Base-by-base conservation (phyloP, 2,888 invertebrate species). In the Microplitis manilae region DNA sequence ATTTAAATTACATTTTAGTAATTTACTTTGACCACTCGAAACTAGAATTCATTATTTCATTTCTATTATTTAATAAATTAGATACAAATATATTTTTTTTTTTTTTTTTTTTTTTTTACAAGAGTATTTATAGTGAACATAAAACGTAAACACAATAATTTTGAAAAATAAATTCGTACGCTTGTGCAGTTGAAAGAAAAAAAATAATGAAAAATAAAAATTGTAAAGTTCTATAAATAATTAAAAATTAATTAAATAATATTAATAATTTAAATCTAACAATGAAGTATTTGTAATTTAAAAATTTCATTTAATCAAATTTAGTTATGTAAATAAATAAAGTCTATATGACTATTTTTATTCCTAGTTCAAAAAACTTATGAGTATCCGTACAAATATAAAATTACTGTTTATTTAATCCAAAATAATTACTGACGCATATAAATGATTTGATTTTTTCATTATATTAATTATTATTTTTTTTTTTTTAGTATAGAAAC, bases 391-490 rank as follows among this genome's bases (percentile, higher is more conserved):
- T 50, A 50, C 50, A 50, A 50, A 9, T 50, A 50, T 50, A 8
- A 50, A 41, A 41, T 41, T 41, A 41, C 41, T 41, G 41, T 41
- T 41, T 41, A 41, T 41, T 41, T 41, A 41, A 41, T 7, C 41
- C 41, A 9, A 9, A 41, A 41, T 41, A 41, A 41, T 41, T 41
- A 41, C 7, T 41, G 7, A 9, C 9, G 2, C 41, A 41, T 30
- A 30, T 30, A 30, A 30, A 41, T 41, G 13, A 13, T 50, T 50
- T 50, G 50, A 50, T 65, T 65, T 30, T 4, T 65, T 30, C 30
- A 30, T 30, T 30, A 30, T 65, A 38, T 65, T 65, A 38, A 20
- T 65, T 9, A 65, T 65, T 65, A 30, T 65, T 13, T 65, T 65
- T 65, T 65, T 65, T 65, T 30, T 13, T 65, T 30, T 8, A 30